Evolutionary conservation across 2,113 vertebrate species (phyloP), one percentile per base, ranked within the genome.

Genomic region (Pyrgilauda ruficollis): DNA sequence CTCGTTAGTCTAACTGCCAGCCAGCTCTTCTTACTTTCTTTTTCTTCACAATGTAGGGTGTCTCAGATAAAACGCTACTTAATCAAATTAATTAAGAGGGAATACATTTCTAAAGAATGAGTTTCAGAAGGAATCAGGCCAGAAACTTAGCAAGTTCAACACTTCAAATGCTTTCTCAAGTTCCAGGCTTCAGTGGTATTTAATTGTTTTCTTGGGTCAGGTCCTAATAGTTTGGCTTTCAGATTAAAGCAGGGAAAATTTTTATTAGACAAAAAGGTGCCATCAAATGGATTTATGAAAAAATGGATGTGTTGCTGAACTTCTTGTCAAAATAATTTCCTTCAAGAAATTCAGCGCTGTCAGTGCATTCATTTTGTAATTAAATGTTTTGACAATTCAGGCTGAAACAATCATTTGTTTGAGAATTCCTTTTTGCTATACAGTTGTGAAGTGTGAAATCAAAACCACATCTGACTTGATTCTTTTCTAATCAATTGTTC

Each of bases 1-100:
- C 94, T 94, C 96, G 93, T 97, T 94, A 97, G 94, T 97, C 91
- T 96, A 94, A 93, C 91, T 96, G 94, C 89, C 96, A 97, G 44
- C 61, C 27, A 95, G 68, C 27, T 91, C 61, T 62, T 94, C 72
- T 83, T 94, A 90, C 92, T 92, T 91, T 88, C 70, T 31, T 94
- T 89, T 93, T 88, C 59, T 86, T 88, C 68, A 81, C 79, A 90
- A 74, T 56, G 92, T 89, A 94, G 80, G 33, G 35, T 95, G 83
- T 92, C 89, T 92, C 80, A 94, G 84, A 93, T 88, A 95, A 96
- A 97, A 92, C 0, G 0, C 64, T 89, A 93, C 52, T 97, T 92
- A 95, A 95, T 97, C 94, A 96, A 96, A 92, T 87, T 94, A 95
- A 95, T 97, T 95, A 97, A 87, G 78, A 94, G 31, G 13, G 35